These are phyloP conservation scores for Cryptoleucopteryx plumbea DNA, from an alignment of 2,113 vertebrate species.

Conservation along the genomic window DNA sequence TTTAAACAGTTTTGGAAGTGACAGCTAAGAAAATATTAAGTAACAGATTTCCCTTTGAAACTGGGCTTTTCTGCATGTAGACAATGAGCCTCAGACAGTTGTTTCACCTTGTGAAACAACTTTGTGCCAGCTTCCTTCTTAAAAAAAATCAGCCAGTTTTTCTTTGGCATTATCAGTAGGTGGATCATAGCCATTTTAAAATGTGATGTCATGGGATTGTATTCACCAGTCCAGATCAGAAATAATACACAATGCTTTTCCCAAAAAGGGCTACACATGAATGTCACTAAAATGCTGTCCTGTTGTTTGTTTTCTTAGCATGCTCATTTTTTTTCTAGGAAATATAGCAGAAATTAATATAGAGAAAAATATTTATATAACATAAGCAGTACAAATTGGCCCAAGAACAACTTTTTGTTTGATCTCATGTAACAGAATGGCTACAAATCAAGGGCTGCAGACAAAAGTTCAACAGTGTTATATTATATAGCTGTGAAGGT, in stretches of 20 bases:
- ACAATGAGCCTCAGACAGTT: background rate
- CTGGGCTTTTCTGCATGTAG: background rate
- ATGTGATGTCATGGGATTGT: slow-evolving; percentile 42
- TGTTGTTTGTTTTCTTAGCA: background rate
- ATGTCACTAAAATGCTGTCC: background rate
- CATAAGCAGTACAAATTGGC: background rate
- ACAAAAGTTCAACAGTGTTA: slow-evolving; percentile 50
- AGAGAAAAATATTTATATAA: background rate
- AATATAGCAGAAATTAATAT: background rate
- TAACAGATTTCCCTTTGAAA: background rate
- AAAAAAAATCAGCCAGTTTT: background rate
- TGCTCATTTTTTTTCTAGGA: background rate
- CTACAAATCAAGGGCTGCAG: slow-evolving; percentile 4
- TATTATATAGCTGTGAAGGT: background rate
- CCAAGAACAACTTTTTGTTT: background rate
- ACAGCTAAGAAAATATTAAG: background rate
- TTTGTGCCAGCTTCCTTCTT: background rate
- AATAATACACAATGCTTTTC: slow-evolving; percentile 42
- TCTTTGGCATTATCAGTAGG: slow-evolving; percentile 7
- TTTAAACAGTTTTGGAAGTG: background rate
- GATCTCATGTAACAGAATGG: background rate
- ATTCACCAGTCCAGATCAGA: background rate
- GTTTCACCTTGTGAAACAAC: background rate
- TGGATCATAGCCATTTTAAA: slow-evolving; percentile 40
- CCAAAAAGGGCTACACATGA: background rate